phyloP scores from a whole-genome alignment of 2,888 invertebrate species.

The Allacma fusca region DNA sequence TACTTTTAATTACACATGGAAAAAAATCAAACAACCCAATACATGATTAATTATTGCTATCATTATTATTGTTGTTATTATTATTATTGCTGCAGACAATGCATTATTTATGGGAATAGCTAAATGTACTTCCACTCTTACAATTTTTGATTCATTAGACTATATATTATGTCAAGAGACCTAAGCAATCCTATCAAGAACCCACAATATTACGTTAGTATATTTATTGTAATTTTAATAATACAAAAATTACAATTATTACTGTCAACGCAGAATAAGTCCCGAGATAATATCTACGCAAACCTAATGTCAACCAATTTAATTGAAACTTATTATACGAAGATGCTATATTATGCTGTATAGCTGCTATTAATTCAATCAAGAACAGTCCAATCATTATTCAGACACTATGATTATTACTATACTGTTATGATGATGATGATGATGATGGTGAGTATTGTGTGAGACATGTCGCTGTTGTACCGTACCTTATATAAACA shows the following conservation, averaged over 20 bases:
- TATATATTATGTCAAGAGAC: neutral
- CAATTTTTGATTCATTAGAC: neutral
- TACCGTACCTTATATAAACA: slow-evolving; percentile 35
- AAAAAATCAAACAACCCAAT: neutral
- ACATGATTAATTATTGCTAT: slow-evolving; percentile 10
- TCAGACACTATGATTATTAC: slow-evolving; percentile 26
- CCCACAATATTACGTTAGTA: no score
- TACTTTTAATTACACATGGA: neutral
- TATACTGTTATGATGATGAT: slow-evolving; percentile 4
- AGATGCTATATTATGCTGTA: neutral
- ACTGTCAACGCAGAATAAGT: no score
- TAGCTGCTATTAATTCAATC: slow-evolving; percentile 26
- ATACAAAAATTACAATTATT: no score
- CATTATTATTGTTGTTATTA: neutral
- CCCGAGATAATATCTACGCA: no score
- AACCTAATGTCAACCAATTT: neutral
- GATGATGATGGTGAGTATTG: slow-evolving; percentile 18
- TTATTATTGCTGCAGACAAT: neutral
- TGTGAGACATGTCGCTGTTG: slow-evolving; percentile 36
- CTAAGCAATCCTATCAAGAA: no score
- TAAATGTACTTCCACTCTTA: slow-evolving; percentile 26
- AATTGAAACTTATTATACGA: neutral
- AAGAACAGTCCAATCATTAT: slow-evolving; percentile 32
- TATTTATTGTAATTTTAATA: no score
- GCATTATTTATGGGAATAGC: neutral